These are phyloP conservation scores for Phallusia fumigata DNA, from an alignment of 23 tunicate genomes.

Conservation along the genomic window DNA sequence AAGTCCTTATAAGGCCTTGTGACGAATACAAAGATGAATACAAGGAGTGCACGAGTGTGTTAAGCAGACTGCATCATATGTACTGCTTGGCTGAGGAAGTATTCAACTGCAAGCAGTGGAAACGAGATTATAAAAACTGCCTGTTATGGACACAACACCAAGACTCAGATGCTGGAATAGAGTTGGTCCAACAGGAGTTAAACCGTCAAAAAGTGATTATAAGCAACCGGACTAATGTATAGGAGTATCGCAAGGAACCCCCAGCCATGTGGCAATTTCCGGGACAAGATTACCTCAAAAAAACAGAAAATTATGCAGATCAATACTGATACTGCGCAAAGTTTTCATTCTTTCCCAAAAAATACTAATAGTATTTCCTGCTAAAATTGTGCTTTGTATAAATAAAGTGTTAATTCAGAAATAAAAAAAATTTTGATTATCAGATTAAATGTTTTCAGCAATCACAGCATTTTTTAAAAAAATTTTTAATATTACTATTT, in stretches of 20 bases:
- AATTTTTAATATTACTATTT: too few relatives aligned
- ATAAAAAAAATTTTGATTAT: too few relatives aligned
- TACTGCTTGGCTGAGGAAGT: background rate
- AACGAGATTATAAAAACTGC: background rate
- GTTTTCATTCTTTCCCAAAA: too few relatives aligned
- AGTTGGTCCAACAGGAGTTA: background rate
- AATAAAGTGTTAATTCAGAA: too few relatives aligned
- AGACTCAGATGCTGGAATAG: background rate
- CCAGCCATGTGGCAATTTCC: conserved; percentile 17
- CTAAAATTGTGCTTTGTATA: too few relatives aligned
- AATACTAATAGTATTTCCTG: too few relatives aligned
- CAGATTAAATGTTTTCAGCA: too few relatives aligned
- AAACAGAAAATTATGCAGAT: too few relatives aligned
- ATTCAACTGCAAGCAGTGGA: conserved; percentile 1
- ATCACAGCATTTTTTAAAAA: too few relatives aligned
- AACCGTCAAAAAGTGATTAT: background rate
- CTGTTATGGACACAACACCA: background rate
- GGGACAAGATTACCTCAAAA: background rate
- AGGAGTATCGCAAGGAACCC: conserved; percentile 3
- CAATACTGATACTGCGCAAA: too few relatives aligned
- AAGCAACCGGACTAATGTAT: background rate
- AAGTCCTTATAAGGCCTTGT: background rate
- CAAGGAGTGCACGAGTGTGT: conserved; percentile 8
- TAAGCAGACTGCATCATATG: background rate
- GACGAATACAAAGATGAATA: background rate